Base-by-base conservation (phyloP, 2,113 vertebrate genomes). In the Halichoerus grypus region DNA sequence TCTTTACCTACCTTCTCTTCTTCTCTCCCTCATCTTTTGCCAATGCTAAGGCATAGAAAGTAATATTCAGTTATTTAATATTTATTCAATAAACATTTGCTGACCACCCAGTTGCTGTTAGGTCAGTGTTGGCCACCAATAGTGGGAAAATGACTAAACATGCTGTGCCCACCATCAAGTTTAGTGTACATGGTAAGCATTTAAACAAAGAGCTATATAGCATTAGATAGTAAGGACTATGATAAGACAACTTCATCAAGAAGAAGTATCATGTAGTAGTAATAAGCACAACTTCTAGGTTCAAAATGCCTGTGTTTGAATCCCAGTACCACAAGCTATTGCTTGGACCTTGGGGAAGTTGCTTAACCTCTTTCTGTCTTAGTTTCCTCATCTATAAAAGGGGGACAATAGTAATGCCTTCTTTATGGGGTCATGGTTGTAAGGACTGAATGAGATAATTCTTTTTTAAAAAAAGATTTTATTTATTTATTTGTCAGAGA, bases 321-420 rank as follows among this genome's bases (percentile, higher is more conserved):
- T 65, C 22, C 71, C 71, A 89, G 21, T n/a, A n/a, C n/a, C 42
- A 79, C 15, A 77, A n/a, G 15, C 51, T 79, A 55, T 74, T 89
- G 61, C 42, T 80, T 94, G 92, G 46, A 96, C 46, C 14, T 89
- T 89, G 36, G n/a, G 36, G 63, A 96, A 92, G 1, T 79, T 80
- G 31, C 76, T 96, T 94, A 79, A 89, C 8, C 21, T 80, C 46
- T 72, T 46, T 79, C 15, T 59, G 26, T 72, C 51, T 92, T 18
- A 67, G 39, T 61, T 94, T 79, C 22, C 55, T 65, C 39, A 72
- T 65, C 51, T 96, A 16, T 81, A 79, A 91, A 79, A 33, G 4
- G 5, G 79, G n/a, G 31, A n/a, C 12, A 88, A 42, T 86, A 89
- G 86, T 57, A 71, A 46, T 63, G 31, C 55, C 42, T 80, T 31